Base-by-base conservation (phyloP, 1,140 invertebrate species). In the Aphelenchoides avenae region DNA sequence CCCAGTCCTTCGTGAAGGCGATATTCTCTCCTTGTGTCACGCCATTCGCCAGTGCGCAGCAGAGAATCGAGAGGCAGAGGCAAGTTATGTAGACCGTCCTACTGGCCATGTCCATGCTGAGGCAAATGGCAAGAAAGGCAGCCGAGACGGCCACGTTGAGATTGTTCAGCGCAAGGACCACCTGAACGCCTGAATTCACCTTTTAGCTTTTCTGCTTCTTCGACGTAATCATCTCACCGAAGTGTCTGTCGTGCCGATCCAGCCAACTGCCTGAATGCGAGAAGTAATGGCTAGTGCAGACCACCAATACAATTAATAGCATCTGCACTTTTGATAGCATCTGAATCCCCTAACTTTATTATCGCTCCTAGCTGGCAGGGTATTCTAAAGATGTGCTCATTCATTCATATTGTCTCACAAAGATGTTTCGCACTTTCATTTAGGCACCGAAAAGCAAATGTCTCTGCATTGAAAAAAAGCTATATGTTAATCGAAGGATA, bases 1-100 rank as follows among this genome's bases (percentile, higher is more conserved):
- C 60, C 68, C 68, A 70, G 41, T 70, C 68, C 36, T 73, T 70
- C 0, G 58, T 63, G 31, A 70, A 70, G 5, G 70, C 60, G 18
- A 67, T 56, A 42, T 67, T 70, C 33, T 70, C 61, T 26, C 58
- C 52, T 49, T 73, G 68, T n/a, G 52, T 54, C 3, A 69, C 69
- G 26, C 61, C 57, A 54, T 59, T 58, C 7, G 69, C 56, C 6
- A 63, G 6, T 3, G 68, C 59, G 42, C 51, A 57, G 30, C 66
- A 72, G 11, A 68, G 2, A 9, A 70, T 57, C 9, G 68, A 31
- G 6, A 50, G 31, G 5, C 52, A 15, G 20, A 69, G 29, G 3
- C 73, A 44, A 20, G 36, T 13, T 31, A 60, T 22, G 36, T 61
- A 61, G 47, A 37, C 5, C 13, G 4, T 13, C 7, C 20, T 13